Base-by-base conservation (phyloP, 2,888 invertebrate species). In the Diaperis boleti region DNA sequence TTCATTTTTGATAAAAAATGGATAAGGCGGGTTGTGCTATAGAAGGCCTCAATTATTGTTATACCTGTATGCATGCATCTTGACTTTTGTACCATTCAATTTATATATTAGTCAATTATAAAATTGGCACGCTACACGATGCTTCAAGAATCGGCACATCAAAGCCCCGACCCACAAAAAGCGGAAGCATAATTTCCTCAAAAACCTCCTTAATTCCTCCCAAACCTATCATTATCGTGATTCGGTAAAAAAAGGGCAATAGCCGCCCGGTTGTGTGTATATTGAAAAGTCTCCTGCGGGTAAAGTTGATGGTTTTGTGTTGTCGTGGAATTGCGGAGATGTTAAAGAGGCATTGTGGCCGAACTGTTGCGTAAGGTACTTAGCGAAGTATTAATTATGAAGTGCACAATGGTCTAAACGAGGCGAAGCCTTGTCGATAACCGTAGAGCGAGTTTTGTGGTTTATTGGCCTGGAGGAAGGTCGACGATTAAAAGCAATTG, bases 401-500 rank as follows among this genome's bases (percentile, higher is more conserved):
- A 45, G 47, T 29, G 49, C 59, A 59, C 45, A 54, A 61, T 54
- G 45, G 57, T 45, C 18, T 45, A 39, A 57, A 47, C 47, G 45
- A 57, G 47, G 31, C 44, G 35, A 42, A 44, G 35, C 44, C 33
- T 42, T 45, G 42, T 47, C 45, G 47, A 47, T 47, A 45, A 37
- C 57, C 45, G 39, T 47, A 39, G 45, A 47, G 50, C 50, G 42
- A 54, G 45, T 55, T 62, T 47, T 62, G 62, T 62, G 62, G 63
- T 63, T 63, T 59, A 63, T 63, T 63, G 45, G 59, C 59, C 59
- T 59, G 31, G 47, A 63, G 63, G 45, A 63, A 63, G 59, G 63
- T 47, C 62, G 56, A 10, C 49, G 61, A 55, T 55, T 47, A 55
- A 60, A 65, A 57, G 41, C 47, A 62, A 65, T 62, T 67, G 55